Evolutionary conservation across 2,797 vertebrate genomes (phyloP).

Genomic region (Nannoperca obscura): DNA sequence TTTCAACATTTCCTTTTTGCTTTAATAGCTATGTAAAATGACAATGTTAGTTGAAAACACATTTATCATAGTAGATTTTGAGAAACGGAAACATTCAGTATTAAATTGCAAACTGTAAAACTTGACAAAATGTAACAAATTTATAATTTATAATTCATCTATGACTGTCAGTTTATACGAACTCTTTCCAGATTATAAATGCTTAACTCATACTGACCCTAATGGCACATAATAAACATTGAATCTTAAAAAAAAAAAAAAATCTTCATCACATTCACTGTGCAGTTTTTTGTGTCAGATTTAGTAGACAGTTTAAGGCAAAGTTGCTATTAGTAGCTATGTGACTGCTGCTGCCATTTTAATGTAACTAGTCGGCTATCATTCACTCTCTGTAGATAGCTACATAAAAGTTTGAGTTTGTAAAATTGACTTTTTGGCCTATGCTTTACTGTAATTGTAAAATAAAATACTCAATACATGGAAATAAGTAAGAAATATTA

Average conservation of each 20-base stretch:
- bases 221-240: slow-evolving; percentile 16
- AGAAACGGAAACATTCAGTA: neutral
- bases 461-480: slow-evolving; percentile 19
- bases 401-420: slow-evolving; percentile 18
- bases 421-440: slow-evolving; percentile 7
- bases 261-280: neutral
- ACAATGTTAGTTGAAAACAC: neutral
- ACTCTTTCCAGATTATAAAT: slow-evolving; percentile 18
- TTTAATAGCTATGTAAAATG: slow-evolving; percentile 12
- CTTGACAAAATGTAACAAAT: slow-evolving; percentile 4
- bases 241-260: neutral
- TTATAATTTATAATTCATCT: slow-evolving; percentile 3
- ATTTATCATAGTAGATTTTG: neutral
- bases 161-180: neutral
- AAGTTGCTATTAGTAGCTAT: slow-evolving; percentile 16
- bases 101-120: slow-evolving; percentile 24
- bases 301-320: slow-evolving; percentile 15
- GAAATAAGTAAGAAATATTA: slow-evolving; percentile 7
- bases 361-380: slow-evolving; percentile 33
- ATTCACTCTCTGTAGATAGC: slow-evolving; percentile 15
- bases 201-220: slow-evolving; percentile 6
- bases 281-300: slow-evolving; percentile 17
- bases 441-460: neutral
- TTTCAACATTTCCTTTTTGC: neutral
- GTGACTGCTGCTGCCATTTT: slow-evolving; percentile 44